Evolutionary conservation across 2,113 vertebrate genomes (phyloP).

Genomic region (Suricata suricatta): DNA sequence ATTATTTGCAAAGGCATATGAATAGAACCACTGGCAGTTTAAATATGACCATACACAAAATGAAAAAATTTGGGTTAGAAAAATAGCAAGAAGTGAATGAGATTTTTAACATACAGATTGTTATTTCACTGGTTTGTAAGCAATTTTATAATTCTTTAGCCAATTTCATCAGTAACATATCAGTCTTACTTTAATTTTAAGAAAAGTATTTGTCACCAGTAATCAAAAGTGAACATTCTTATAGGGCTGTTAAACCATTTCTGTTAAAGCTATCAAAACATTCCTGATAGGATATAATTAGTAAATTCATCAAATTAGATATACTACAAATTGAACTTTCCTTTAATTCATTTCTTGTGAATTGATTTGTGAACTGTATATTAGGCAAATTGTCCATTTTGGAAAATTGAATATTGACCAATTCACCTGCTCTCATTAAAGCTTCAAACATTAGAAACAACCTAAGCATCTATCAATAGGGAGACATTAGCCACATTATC

Average conservation of each 20-base stretch:
- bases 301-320: conserved; percentile 31
- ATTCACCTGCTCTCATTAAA: conserved; percentile 7
- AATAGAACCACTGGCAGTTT: neutral
- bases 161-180: neutral
- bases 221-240: neutral
- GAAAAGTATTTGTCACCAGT: neutral
- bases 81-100: neutral
- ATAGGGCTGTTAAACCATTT: neutral
- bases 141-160: neutral
- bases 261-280: conserved; percentile 37
- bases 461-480: neutral
- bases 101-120: neutral
- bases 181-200: conserved; percentile 25
- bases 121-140: neutral
- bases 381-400: conserved; percentile 36
- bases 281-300: neutral
- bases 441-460: neutral
- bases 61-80: neutral
- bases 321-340: conserved; percentile 39
- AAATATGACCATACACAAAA: neutral
- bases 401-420: conserved; percentile 41
- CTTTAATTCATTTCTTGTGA: neutral
- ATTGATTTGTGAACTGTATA: conserved; percentile 11
- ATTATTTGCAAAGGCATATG: neutral
- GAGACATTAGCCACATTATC: neutral